Base-by-base conservation (phyloP, 2,888 invertebrate genomes). In the Caenorhabditis zanzibari region DNA sequence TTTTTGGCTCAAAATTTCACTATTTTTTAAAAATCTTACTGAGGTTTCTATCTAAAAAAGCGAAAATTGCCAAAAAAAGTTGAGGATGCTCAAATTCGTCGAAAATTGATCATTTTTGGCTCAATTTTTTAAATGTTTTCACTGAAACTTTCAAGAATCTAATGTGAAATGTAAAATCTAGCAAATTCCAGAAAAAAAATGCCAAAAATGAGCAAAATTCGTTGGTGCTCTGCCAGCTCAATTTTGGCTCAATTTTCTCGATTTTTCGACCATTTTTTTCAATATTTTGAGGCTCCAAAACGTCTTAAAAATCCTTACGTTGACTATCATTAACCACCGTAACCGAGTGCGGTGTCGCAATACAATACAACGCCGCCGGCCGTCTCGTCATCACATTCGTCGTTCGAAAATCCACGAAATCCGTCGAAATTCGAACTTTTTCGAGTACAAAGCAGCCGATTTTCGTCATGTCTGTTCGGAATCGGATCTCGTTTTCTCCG, bases 401-500 rank as follows among this genome's bases (percentile, higher is more conserved):
- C 5, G 83, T 83, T 12, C 47, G 19, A 54, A 26, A 83, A 7
- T 52, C 28, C 10, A 79, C n/a, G 9, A 28, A 73, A 26, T 56
- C 64, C 2, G 66, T 73, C 24, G 58, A 35, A n/a, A 80, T 63
- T 10, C 47, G 26, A 0, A 79, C 56, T 49, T 69, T 79, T 58
- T 83, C 83, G 2, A 83, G 58, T 1, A 83, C 64, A 66, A 83
- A 83, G 49, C 79, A 83, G 19, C 83, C 83, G 9, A 83, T 56
- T 68, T 71, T 69, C 5, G 68, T n/a, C 24, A 81, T 74, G 24
- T 73, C 68, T 1, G 81, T 68, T 49, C 44, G 52, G 28, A 81
- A 81, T 0, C 56, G 19, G 7, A 81, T 47, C 16, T 22, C 1
- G 41, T 81, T 81, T 38, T 71, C 28, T 32, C 71, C 75, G 1